Evolutionary conservation across 1,140 invertebrate genomes (phyloP).

Genomic region (Ceratosolen fusciceps): DNA sequence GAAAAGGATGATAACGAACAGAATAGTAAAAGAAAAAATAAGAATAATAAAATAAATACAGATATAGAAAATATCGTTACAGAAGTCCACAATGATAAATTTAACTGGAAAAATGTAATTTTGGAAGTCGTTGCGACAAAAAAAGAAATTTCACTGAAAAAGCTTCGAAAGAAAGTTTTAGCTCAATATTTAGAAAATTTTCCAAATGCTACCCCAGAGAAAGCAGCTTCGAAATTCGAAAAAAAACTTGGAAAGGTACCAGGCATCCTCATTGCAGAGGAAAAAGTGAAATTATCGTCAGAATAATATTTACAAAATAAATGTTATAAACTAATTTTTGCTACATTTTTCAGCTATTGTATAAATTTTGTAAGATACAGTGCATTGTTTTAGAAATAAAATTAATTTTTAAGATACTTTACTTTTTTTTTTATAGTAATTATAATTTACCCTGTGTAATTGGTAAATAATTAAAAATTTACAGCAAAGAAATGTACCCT

Average conservation of each 20-base stretch:
- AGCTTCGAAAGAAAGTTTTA: constrained; percentile 67
- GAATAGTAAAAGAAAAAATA: constrained; percentile 39
- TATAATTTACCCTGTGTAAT: background rate
- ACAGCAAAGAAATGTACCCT: too few relatives aligned
- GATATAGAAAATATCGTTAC: background rate
- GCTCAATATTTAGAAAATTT: constrained; percentile 59
- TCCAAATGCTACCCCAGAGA: constrained; percentile 58
- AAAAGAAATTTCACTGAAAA: constrained; percentile 64
- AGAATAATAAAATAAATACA: constrained; percentile 11
- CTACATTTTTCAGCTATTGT: background rate
- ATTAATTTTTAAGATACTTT: constrained; percentile 26
- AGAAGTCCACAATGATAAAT: constrained; percentile 54
- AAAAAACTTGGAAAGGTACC: constrained; percentile 68
- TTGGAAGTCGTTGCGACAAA: constrained; percentile 62
- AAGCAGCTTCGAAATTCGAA: constrained; percentile 63
- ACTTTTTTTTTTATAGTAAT: background rate
- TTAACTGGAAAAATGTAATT: constrained; percentile 65
- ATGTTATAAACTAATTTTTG: background rate
- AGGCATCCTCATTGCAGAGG: constrained; percentile 54
- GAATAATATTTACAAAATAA: background rate
- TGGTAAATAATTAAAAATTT: background rate
- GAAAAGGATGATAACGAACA: constrained; percentile 32
- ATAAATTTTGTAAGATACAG: constrained; percentile 36
- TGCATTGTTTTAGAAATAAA: constrained; percentile 16
- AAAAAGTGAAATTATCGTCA: constrained; percentile 56